Base-by-base conservation (phyloP, 2,113 vertebrate species). In the Nyctereutes procyonoides region DNA sequence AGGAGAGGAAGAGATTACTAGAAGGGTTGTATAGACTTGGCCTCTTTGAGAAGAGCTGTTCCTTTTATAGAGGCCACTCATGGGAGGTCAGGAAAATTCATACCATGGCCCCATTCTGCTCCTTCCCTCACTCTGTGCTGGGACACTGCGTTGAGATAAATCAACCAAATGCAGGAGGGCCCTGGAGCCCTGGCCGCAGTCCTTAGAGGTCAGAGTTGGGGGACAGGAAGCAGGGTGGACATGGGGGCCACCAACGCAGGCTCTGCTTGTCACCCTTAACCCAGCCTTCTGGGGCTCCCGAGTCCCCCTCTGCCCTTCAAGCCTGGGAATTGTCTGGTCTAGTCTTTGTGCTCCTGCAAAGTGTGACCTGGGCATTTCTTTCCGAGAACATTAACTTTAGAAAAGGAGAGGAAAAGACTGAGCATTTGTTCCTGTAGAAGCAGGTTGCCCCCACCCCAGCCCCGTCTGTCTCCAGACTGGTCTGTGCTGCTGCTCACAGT, bases 211-310 rank as follows among this genome's bases (percentile, higher is more conserved):
- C 87, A 43, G 11, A 5, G 0, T 2, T 19, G 7, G 17, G 30
- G 48, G 43, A 14, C 62, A 71, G 80, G 53, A 67, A 19, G 28
- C n/a, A 28, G 22, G 16, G 4, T 11, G 73, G 19, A 43, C n/a
- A 2, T 5, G 16, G 22, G 3, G 24, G 17, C 24, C 2, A 13
- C 10, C 19, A 19, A 17, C 9, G n/a, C 4, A 20, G 9, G 19
- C 63, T 11, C 53, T 80, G 58, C 30, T 2, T 2, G 9, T 43
- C 3, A 22, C 30, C 20, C 16, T 30, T 58, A 38, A 30, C n/a
- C 8, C 56, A 0, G 10, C 2, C 3, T 16, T 14, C 8, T 3
- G 1, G 30, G 26, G 8, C 12, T 43, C 38, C 43, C 17, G 7
- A 82, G 32, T 0, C 8, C 11, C 3, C 58, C 14, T 35, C 8